Evolutionary conservation across 2,888 invertebrate species (phyloP).

Genomic region (Mongoloraphidia duomilia): DNA sequence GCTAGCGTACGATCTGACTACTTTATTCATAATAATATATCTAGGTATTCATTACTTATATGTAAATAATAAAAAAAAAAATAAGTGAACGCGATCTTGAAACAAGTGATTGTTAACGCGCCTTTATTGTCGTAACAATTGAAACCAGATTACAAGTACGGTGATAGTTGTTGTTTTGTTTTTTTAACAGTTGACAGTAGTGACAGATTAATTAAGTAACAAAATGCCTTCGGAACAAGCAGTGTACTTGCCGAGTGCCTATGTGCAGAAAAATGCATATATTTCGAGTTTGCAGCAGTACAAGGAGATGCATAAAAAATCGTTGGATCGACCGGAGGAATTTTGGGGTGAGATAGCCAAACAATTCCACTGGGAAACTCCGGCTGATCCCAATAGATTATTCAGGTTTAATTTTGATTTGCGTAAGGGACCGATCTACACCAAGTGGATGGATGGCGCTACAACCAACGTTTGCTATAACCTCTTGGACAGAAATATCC

Average conservation of each 20-base stretch:
- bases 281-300: slow-evolving; percentile 64
- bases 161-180: too few relatives aligned
- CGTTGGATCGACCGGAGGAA: slow-evolving; percentile 72
- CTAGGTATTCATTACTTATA: too few relatives aligned
- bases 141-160: too few relatives aligned
- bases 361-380: slow-evolving; percentile 85
- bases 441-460: slow-evolving; percentile 92
- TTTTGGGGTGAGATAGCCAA: slow-evolving; percentile 93
- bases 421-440: slow-evolving; percentile 73
- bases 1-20: too few relatives aligned
- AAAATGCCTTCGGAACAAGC: slow-evolving; percentile 41
- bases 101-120: too few relatives aligned
- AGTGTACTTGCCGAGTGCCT: slow-evolving; percentile 42
- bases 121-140: too few relatives aligned
- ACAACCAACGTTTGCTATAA: slow-evolving; percentile 95
- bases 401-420: slow-evolving; percentile 85
- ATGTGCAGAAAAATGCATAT: slow-evolving; percentile 42
- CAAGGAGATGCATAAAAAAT: slow-evolving; percentile 66
- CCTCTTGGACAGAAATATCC: slow-evolving; percentile 80
- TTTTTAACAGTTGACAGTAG: too few relatives aligned
- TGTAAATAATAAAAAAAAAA: too few relatives aligned
- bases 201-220: too few relatives aligned
- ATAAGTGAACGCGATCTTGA: too few relatives aligned
- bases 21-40: too few relatives aligned
- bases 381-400: slow-evolving; percentile 58